Conservation (phyloP, 2,113 vertebrate genomes). For the Rhea pennata region DNA sequence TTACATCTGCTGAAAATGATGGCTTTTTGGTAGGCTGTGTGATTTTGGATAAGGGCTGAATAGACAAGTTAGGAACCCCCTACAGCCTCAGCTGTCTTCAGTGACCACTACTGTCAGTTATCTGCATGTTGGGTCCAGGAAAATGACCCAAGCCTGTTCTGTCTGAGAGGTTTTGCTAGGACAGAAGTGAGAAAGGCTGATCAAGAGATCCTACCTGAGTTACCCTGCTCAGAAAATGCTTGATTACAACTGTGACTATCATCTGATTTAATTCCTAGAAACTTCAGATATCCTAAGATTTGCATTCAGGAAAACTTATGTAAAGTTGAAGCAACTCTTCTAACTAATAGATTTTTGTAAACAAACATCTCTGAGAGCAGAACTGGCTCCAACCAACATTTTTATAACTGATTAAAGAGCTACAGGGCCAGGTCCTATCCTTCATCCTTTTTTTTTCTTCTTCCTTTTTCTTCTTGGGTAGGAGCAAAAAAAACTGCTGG, state of each 20-base stretch:
- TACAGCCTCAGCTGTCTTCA: neutral
- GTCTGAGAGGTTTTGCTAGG: neutral
- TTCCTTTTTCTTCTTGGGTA: neutral
- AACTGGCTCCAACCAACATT: neutral
- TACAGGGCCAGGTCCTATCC: neutral
- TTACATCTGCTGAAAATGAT: neutral
- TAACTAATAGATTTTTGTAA: neutral
- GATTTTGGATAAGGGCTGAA: neutral
- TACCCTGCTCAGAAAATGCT: too few relatives aligned
- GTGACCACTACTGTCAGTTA: neutral
- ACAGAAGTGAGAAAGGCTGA: neutral
- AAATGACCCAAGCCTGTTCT: neutral
- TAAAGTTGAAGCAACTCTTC: neutral
- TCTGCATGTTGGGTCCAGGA: neutral
- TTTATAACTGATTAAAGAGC: neutral
- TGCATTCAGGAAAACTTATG: neutral
- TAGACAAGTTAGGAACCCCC: neutral
- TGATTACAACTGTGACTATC: neutral
- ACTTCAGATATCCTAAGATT: neutral
- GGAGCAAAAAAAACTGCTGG: neutral
- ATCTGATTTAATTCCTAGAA: neutral
- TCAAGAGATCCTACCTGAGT: fast-evolving
- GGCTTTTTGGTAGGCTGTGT: neutral
- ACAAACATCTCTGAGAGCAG: neutral
- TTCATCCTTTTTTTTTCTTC: neutral